phyloP scores from a whole-genome alignment of 2,888 invertebrate genomes.

The Dryomyza anilis region DNA sequence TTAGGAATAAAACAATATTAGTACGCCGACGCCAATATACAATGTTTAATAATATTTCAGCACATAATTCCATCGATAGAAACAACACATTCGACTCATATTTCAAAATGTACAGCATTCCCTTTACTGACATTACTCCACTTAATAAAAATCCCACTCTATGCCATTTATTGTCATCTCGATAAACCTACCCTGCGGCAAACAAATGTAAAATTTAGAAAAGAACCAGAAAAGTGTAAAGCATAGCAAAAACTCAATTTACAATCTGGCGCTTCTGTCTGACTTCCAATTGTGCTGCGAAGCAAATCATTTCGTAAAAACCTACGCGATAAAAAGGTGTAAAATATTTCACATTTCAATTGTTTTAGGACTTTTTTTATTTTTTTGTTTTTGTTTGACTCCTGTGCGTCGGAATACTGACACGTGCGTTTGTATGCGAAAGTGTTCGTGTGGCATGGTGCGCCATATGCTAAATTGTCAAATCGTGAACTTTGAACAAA shows the following conservation, averaged over 20 bases:
- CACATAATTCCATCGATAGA: no score
- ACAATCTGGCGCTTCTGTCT: background rate
- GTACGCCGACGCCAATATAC: no score
- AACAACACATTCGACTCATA: no score
- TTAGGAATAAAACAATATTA: no score
- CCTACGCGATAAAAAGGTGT: background rate
- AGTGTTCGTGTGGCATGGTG: no score
- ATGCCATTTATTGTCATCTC: no score
- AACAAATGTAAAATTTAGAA: background rate
- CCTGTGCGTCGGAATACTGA: background rate
- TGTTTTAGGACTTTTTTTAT: background rate
- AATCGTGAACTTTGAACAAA: background rate
- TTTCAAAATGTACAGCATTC: no score
- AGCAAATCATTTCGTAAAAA: background rate
- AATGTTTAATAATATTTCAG: no score
- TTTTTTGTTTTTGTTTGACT: background rate
- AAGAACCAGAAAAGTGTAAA: background rate
- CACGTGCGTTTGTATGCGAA: background rate
- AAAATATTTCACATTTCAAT: slow-evolving; percentile 10
- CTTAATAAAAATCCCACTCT: no score
- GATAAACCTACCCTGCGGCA: no score
- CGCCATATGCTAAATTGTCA: background rate
- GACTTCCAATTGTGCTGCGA: background rate
- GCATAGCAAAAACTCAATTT: background rate
- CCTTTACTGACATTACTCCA: no score